These are phyloP conservation scores for Gasteruption jaculator DNA, from an alignment of 2,888 invertebrate genomes.

Conservation along the genomic window DNA sequence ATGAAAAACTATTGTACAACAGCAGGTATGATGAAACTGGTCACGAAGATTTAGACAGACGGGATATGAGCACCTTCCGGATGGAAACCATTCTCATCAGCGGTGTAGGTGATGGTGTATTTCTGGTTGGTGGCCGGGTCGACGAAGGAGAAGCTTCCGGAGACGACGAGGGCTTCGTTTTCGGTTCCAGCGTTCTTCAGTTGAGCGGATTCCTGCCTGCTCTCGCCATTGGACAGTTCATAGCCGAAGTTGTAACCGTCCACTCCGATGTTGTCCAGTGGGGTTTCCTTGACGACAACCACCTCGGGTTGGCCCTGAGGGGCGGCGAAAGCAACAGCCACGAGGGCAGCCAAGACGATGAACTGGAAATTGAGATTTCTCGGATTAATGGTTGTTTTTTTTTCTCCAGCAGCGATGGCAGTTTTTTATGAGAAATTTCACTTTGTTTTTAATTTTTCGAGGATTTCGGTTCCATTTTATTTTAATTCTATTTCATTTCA, in stretches of 20 bases:
- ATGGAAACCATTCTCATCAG: slow-evolving; percentile 36
- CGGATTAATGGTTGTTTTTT: too few species aligned
- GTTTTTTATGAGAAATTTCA: too few species aligned
- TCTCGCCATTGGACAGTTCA: slow-evolving; percentile 28
- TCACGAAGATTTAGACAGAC: slow-evolving; percentile 11
- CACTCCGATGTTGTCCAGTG: slow-evolving; percentile 25
- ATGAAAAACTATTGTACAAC: too few species aligned
- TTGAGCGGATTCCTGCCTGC: slow-evolving; percentile 32
- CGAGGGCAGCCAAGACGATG: slow-evolving; percentile 30
- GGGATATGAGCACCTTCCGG: slow-evolving; percentile 33
- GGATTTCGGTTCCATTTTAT: too few species aligned
- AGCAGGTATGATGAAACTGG: too few species aligned
- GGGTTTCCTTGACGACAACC: slow-evolving; percentile 31
- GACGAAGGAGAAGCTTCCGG: slow-evolving; percentile 35
- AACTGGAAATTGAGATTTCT: too few species aligned
- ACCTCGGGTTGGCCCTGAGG: slow-evolving; percentile 22
- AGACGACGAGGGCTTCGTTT: slow-evolving; percentile 30
- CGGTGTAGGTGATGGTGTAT: slow-evolving; percentile 31
- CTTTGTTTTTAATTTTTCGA: too few species aligned
- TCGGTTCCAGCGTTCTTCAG: slow-evolving; percentile 31
- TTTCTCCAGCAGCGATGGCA: too few species aligned
- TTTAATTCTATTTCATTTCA: too few species aligned
- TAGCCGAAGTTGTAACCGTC: slow-evolving; percentile 24
- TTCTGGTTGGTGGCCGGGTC: slow-evolving; percentile 32
- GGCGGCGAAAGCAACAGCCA: slow-evolving; percentile 33